Evolutionary conservation across 2,797 vertebrate species (phyloP).

Genomic region (Rhinoraja longicauda): DNA sequence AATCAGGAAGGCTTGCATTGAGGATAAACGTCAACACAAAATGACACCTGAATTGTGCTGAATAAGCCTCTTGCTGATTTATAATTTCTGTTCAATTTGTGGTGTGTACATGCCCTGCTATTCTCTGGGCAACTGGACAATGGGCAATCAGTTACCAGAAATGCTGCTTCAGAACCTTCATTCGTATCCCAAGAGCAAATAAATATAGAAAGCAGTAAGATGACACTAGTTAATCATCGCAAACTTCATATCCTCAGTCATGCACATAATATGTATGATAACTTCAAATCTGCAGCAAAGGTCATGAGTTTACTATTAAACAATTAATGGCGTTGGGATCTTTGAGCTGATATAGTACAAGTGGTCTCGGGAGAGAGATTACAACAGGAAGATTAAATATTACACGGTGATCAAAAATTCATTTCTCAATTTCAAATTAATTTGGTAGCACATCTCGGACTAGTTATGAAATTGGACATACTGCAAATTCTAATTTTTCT

Average conservation of each 20-base stretch:
- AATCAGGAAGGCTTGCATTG: neutral
- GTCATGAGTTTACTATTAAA: slow-evolving; percentile 31
- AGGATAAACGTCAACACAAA: neutral
- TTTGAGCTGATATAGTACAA: slow-evolving; percentile 27
- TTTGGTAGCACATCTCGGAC: slow-evolving; percentile 24
- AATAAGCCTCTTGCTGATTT: neutral
- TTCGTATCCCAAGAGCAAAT: neutral
- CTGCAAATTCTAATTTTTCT: slow-evolving; percentile 26
- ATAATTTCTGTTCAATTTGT: neutral
- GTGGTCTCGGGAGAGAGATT: slow-evolving; percentile 19
- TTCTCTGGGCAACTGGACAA: neutral
- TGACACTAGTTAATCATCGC: slow-evolving; percentile 2
- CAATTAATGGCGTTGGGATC: slow-evolving; percentile 35
- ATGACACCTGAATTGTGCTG: neutral
- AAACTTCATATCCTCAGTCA: neutral
- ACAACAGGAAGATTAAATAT: slow-evolving; percentile 35
- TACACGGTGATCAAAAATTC: slow-evolving; percentile 33
- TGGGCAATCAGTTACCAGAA: slow-evolving; percentile 1
- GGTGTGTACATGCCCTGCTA: neutral
- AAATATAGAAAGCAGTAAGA: neutral
- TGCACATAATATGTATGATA: slow-evolving; percentile 2
- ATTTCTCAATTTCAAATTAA: slow-evolving; percentile 36
- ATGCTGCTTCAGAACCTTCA: neutral
- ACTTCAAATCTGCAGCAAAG: slow-evolving; percentile 34
- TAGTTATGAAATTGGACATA: slow-evolving; percentile 21